phyloP scores from a whole-genome alignment of 1,140 invertebrate genomes.

The Ceratoteleas bidentatus region DNA sequence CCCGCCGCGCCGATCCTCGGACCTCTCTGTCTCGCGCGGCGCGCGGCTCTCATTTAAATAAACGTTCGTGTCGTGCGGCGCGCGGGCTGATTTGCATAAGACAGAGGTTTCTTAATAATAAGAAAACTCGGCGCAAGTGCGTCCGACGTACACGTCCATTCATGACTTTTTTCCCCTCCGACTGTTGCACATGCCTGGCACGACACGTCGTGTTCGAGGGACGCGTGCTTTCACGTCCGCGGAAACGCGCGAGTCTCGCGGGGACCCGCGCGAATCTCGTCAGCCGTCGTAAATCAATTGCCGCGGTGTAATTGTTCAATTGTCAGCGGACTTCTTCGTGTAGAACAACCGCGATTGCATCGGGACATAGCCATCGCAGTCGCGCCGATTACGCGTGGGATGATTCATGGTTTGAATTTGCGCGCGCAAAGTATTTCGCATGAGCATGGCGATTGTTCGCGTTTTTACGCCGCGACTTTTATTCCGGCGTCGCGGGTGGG shows the following conservation, averaged over 20 bases:
- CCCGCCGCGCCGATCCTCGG: slow-evolving; percentile 44
- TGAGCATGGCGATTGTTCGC: no score
- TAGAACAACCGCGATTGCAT: neutral
- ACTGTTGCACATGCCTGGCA: neutral
- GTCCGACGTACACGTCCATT: slow-evolving; percentile 10
- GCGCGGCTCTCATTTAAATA: slow-evolving; percentile 67
- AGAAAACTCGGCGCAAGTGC: slow-evolving; percentile 41
- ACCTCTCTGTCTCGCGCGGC: slow-evolving; percentile 37
- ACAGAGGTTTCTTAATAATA: slow-evolving; percentile 63
- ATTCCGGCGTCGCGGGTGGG: neutral
- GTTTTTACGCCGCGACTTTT: no score
- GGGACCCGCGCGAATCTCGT: no score
- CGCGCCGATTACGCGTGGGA: neutral
- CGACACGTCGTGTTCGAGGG: neutral
- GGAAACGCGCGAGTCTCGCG: neutral
- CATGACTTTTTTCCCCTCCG: neutral
- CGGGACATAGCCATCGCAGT: neutral
- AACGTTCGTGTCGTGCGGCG: slow-evolving; percentile 60
- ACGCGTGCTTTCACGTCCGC: no score
- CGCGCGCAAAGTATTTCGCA: slow-evolving; percentile 25
- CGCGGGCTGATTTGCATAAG: slow-evolving; percentile 60
- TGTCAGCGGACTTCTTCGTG: neutral
- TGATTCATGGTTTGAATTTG: slow-evolving; percentile 32
- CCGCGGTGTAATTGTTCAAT: neutral
- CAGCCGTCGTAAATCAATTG: no score